Percentiles rank a stretch among this genome's conserved stretches.
Evolutionary conservation across 2,113 vertebrate species (phyloP).

Genomic region (Ameiurus melas): DNA sequence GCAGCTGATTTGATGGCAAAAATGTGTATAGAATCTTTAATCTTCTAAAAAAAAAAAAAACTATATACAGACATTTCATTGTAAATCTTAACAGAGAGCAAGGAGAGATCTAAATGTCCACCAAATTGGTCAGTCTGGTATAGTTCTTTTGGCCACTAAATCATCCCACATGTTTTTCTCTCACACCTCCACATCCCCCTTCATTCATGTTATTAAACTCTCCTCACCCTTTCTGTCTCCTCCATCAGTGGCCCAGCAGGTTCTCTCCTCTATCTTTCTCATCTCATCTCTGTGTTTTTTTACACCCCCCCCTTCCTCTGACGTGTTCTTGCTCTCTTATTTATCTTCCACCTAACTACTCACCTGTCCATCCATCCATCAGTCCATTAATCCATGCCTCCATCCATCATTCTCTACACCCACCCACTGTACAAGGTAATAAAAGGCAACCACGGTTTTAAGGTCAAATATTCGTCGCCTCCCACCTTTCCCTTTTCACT

Average conservation of each 20-base stretch:
- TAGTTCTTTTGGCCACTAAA: conserved; percentile 52
- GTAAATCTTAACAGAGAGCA: conserved; percentile 31
- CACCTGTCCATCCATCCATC: not conserved
- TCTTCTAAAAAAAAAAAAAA: not conserved
- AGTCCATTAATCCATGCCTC: not conserved
- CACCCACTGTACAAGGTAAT: not conserved
- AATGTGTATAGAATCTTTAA: not conserved
- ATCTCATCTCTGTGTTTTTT: not conserved
- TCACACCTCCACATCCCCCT: conserved; percentile 42
- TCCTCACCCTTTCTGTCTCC: conserved; percentile 43
- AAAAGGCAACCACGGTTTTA: not conserved
- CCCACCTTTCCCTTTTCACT: not conserved
- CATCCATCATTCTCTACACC: not conserved
- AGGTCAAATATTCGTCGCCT: not conserved
- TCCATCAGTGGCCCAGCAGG: conserved; percentile 51
- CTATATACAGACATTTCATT: not conserved
- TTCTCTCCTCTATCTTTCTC: conserved; percentile 31
- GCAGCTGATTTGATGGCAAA: not conserved
- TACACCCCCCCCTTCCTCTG: not conserved
- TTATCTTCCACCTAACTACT: not conserved
- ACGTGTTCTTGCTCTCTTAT: conserved; percentile 7
- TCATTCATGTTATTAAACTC: conserved; percentile 53
- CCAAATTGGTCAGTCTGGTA: conserved; percentile 49
- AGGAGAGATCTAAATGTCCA: conserved; percentile 32
- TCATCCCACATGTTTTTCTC: conserved; percentile 52